phyloP scores from a whole-genome alignment of 2,888 invertebrate genomes.

The Nephrotoma guestfalica region DNA sequence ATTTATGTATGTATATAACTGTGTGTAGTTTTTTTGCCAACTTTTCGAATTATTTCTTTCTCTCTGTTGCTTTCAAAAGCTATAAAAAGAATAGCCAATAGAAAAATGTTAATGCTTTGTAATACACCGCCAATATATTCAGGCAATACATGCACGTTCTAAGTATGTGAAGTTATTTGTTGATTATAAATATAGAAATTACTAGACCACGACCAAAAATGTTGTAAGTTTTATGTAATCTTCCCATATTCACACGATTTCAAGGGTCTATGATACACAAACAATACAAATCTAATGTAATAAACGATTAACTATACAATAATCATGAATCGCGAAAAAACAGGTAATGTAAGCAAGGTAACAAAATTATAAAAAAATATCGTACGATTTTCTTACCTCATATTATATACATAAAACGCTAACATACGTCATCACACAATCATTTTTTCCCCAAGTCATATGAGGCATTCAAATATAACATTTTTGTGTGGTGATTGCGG shows the following conservation, averaged over 20 bases:
- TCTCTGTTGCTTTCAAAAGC: not conserved
- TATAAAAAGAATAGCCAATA: not conserved
- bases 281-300: not conserved
- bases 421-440: not conserved
- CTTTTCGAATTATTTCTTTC: not conserved
- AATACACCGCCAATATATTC: not conserved
- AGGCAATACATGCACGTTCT: not conserved
- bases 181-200: not conserved
- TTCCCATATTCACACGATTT: not conserved
- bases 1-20: not conserved
- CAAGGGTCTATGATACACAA: not conserved
- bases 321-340: not conserved
- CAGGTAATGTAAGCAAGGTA: not conserved
- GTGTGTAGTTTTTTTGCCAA: not conserved
- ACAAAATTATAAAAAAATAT: not conserved
- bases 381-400: not conserved
- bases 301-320: not conserved
- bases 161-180: not conserved
- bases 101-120: not conserved
- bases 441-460: not conserved
- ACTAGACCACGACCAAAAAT: not conserved
- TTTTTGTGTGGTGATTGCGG: not conserved
- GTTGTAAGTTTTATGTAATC: not conserved
- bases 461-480: not conserved
- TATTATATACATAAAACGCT: not conserved